These are phyloP conservation scores for Nipponacmea schrenckii DNA, from an alignment of 2,888 invertebrate genomes.

Conservation along the genomic window DNA sequence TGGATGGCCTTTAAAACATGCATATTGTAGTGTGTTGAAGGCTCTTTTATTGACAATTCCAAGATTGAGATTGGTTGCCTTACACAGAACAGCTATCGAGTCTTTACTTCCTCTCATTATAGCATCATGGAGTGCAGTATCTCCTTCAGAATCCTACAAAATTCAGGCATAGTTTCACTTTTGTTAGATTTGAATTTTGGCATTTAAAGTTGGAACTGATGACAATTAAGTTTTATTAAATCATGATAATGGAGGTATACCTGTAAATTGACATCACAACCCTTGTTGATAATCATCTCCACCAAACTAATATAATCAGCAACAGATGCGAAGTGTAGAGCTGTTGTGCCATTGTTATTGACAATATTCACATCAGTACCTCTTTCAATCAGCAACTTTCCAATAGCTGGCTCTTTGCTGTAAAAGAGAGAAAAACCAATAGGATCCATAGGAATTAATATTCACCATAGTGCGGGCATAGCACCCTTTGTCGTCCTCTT, in stretches of 20 bases:
- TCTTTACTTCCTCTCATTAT: conserved; percentile 80
- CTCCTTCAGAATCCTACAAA: conserved; percentile 78
- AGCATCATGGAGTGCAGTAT: conserved; percentile 86
- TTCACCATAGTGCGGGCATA: too few species aligned
- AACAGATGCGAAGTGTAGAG: neutral
- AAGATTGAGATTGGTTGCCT: conserved; percentile 77
- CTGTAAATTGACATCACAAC: conserved; percentile 54
- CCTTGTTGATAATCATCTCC: conserved; percentile 35
- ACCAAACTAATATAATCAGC: conserved; percentile 21
- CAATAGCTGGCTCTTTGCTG: conserved; percentile 71
- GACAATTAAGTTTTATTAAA: too few species aligned
- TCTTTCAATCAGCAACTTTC: conserved; percentile 61
- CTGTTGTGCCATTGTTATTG: neutral
- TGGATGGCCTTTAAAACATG: conserved; percentile 85
- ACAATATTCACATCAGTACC: conserved; percentile 10
- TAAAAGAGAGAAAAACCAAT: neutral
- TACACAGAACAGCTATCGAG: conserved; percentile 78
- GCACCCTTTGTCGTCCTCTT: too few species aligned
- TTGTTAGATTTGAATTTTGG: neutral
- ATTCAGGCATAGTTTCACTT: neutral
- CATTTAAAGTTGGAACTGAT: neutral
- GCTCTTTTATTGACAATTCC: conserved; percentile 83
- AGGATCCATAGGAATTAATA: too few species aligned
- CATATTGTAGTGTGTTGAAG: conserved; percentile 85
- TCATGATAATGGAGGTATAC: conserved; percentile 12